Evolutionary conservation across 2,888 invertebrate genomes (phyloP), one percentile per base, ranked within the genome.

Genomic region (Oscheius sp.): DNA sequence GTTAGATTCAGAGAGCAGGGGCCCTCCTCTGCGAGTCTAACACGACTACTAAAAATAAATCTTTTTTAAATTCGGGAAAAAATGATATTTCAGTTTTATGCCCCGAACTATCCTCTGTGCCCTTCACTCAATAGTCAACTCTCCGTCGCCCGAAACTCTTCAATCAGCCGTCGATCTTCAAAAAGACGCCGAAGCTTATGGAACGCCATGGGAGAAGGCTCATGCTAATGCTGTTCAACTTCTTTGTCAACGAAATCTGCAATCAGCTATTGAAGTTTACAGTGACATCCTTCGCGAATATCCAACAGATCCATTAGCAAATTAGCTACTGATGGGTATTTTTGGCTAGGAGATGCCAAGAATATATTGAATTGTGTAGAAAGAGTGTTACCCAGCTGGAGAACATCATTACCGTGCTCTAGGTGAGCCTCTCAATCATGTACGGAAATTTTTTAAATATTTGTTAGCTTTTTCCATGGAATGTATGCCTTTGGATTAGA

Each of bases 401-500:
- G 85, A 28, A 62, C 79, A 6, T 72, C 73, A 20, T 80, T 82
- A 67, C 88, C 89, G 0, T 84, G 87, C 17, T 88, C 88, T 81
- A 88, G 47, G 47, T 47, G 12, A 22, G 20, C 14, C 12, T 6
- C 3, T 6, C 41, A 17, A 41, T 12, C 2, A 4, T 17, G 20
- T 41, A 41, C 14, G 22, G 24, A 20, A 22, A 24, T 12, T 4
- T 12, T 22, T 9, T 14, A 9, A 36, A 36, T 9, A 36, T 14
- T 9, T 2, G 3, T 6, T 22, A 47, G 88, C 26, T 88, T 88
- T 74, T 77, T 89, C 26, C 84, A 87, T 65, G 89, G 89, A 14
- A 89, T 89, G 88, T 86, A 87, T 72, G 87, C 89, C 0, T 89
- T 89, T 83, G 89, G 89, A 1, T 78, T 88, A 54, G 88, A 87